Percentiles rank a stretch among this genome's conserved stretches.
These are phyloP conservation scores for Arrhamphus sclerolepis DNA, from an alignment of 2,797 vertebrate species.

Conservation along the genomic window DNA sequence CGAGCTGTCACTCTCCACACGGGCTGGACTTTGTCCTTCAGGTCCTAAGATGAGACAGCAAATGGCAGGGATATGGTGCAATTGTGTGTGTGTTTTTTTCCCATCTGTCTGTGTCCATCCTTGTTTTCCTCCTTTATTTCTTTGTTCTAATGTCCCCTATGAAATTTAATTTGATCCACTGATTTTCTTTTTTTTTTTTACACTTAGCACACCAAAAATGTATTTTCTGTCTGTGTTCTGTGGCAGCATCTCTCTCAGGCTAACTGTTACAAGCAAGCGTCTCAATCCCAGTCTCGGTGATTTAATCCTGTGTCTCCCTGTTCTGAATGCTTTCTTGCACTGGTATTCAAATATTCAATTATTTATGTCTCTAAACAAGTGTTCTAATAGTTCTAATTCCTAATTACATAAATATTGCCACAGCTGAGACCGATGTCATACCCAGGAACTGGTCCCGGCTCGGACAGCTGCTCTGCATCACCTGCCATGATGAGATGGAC, in stretches of 20 bases:
- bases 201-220: conserved; percentile 35
- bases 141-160: conserved; percentile 30
- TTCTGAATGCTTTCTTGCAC: conserved; percentile 67
- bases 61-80: conserved; percentile 69
- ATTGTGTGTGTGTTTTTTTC: conserved; percentile 34
- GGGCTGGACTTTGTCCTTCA: conserved; percentile 28
- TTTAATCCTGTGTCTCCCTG: conserved; percentile 38
- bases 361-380: conserved; percentile 65
- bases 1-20: conserved; percentile 5
- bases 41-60: conserved; percentile 42
- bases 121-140: conserved; percentile 17
- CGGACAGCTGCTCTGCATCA: conserved; percentile 44
- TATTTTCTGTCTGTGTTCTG: conserved; percentile 30
- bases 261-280: conserved; percentile 34
- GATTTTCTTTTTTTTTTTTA: conserved; percentile 1
- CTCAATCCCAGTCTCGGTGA: conserved; percentile 46
- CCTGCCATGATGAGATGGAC: conserved; percentile 37
- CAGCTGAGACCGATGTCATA: conserved; percentile 25
- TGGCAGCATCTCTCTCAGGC: conserved; percentile 62
- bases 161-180: conserved; percentile 24
- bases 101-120: conserved; percentile 23
- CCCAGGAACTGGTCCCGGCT: conserved; percentile 30
- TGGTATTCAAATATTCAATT: conserved; percentile 60
- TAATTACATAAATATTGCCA: conserved; percentile 30
- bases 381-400: conserved; percentile 31